Percentiles rank a stretch among this genome's conserved stretches.
These are phyloP conservation scores for Zaprionus taronus DNA, from an alignment of 1,140 invertebrate species.

Conservation along the genomic window DNA sequence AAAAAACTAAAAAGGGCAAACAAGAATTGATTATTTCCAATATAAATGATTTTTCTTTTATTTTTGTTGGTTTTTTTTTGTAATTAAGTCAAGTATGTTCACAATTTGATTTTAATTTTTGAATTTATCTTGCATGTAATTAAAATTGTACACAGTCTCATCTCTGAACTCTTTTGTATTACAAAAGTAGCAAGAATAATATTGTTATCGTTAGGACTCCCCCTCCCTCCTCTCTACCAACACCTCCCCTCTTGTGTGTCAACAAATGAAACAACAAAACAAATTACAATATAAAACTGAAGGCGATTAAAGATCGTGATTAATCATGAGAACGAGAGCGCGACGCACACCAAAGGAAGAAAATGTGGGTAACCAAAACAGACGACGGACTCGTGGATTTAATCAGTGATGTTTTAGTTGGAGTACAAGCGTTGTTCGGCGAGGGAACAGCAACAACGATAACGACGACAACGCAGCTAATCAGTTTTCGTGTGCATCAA, in stretches of 20 bases:
- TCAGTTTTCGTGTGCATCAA: constrained; percentile 65
- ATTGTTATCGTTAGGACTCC: constrained; percentile 46
- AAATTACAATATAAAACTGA: constrained; percentile 59
- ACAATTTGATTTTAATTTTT: constrained; percentile 60
- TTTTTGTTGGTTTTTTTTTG: constrained; percentile 57
- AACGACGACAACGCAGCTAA: constrained; percentile 23
- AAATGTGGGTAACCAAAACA: constrained; percentile 3
- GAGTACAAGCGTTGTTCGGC: constrained; percentile 7
- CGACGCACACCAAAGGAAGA: neutral
- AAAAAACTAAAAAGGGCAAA: constrained; percentile 3
- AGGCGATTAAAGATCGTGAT: constrained; percentile 21
- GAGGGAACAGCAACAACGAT: neutral
- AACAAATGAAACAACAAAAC: constrained; percentile 62
- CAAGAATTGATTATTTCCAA: constrained; percentile 23
- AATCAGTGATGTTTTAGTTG: constrained; percentile 24
- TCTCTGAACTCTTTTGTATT: constrained; percentile 72
- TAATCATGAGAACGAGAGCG: constrained; percentile 16
- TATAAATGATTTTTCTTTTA: constrained; percentile 50
- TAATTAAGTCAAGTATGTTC: constrained; percentile 73
- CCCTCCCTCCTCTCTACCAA: neutral
- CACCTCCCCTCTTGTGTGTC: constrained; percentile 8
- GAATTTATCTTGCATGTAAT: constrained; percentile 69
- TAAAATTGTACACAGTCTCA: constrained; percentile 80
- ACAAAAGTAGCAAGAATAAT: constrained; percentile 80
- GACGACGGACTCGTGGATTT: constrained; percentile 1